Evolutionary conservation across 1,140 invertebrate genomes (phyloP).

Genomic region (Euschistus heros): DNA sequence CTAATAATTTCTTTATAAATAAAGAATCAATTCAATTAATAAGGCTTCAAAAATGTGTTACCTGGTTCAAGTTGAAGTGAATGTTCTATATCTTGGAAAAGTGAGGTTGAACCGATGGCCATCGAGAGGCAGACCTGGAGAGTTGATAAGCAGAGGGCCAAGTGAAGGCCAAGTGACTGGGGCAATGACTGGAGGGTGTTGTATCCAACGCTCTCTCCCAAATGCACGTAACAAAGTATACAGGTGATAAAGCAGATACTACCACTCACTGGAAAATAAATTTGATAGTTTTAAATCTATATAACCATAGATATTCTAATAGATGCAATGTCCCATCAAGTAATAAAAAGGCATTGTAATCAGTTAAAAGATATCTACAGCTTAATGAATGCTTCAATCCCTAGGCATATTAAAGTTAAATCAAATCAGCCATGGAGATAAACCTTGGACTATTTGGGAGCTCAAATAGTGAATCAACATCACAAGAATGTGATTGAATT

Average conservation of each 20-base stretch:
- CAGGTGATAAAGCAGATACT: slow-evolving; percentile 51
- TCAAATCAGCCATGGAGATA: too few species aligned
- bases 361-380: too few species aligned
- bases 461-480: too few species aligned
- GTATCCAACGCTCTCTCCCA: slow-evolving; percentile 41
- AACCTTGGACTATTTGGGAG: too few species aligned
- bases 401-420: too few species aligned
- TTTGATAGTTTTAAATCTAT: not conserved
- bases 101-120: slow-evolving; percentile 56
- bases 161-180: slow-evolving; percentile 38
- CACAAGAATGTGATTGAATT: too few species aligned
- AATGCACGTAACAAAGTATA: slow-evolving; percentile 47
- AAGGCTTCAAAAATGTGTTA: too few species aligned
- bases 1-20: not conserved
- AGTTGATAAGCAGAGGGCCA: slow-evolving; percentile 54
- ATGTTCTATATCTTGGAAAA: slow-evolving; percentile 63
- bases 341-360: not conserved
- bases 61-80: slow-evolving; percentile 34
- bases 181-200: slow-evolving; percentile 46
- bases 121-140: slow-evolving; percentile 64
- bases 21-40: too few species aligned
- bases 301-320: too few species aligned
- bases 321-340: too few species aligned
- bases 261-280: slow-evolving; percentile 42
- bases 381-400: too few species aligned